A percentile compares a stretch with the other conserved stretches of the same genome.
Conservation (phyloP, 2,888 invertebrate species). For the Dinocampus coccinellae region DNA sequence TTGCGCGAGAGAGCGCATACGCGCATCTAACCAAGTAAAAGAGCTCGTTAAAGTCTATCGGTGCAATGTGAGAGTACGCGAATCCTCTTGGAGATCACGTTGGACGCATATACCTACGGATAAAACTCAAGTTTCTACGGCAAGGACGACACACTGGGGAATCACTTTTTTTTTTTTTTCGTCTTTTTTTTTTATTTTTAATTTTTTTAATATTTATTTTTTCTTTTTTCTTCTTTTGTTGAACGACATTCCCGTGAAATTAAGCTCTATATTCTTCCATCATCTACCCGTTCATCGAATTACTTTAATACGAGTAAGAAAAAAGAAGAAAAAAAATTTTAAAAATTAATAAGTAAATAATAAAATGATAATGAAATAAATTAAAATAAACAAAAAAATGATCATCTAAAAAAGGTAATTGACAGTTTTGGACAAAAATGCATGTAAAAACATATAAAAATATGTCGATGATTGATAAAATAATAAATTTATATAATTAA, state of each 20-base stretch:
- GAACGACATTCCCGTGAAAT: conserved; percentile 12
- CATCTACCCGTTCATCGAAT: conserved; percentile 11
- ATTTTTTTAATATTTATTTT: not conserved
- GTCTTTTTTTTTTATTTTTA: not conserved
- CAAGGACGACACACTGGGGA: not conserved
- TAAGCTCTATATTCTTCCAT: conserved; percentile 29
- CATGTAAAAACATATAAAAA: no score
- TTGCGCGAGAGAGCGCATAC: not conserved
- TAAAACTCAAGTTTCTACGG: not conserved
- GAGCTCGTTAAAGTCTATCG: conserved; percentile 33
- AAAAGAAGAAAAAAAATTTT: not conserved
- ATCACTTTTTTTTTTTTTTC: not conserved
- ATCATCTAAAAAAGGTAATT: no score
- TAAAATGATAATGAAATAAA: no score
- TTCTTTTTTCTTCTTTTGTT: not conserved
- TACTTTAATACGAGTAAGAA: not conserved
- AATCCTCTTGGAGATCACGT: conserved; percentile 8
- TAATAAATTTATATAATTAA: no score
- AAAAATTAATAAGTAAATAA: no score
- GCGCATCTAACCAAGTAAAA: conserved; percentile 22
- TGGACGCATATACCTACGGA: not conserved
- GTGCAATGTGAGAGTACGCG: conserved; percentile 1
- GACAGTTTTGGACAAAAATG: no score
- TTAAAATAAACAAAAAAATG: no score
- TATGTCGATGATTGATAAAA: no score